Evolutionary conservation across 1,140 invertebrate species (phyloP).

Genomic region (Drosophila guanche): DNA sequence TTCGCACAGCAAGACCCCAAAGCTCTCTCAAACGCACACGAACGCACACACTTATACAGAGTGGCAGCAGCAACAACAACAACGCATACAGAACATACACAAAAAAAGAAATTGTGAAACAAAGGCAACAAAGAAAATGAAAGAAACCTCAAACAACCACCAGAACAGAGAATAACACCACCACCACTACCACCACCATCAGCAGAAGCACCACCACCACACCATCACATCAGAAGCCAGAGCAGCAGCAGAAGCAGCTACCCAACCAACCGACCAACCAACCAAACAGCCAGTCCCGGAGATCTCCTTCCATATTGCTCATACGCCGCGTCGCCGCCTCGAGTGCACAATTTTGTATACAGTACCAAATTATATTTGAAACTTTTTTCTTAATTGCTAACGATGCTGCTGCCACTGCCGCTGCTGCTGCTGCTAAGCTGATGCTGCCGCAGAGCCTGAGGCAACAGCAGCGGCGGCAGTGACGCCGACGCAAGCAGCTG

Average conservation of each 20-base stretch:
- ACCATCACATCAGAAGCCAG: conserved; percentile 2
- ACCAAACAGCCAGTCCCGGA: conserved; percentile 43
- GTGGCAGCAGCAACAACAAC: neutral
- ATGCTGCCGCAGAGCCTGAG: too few relatives aligned
- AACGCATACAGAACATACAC: too few relatives aligned
- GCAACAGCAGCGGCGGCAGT: too few relatives aligned
- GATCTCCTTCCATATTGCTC: conserved; percentile 34
- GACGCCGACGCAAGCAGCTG: conserved; percentile 28
- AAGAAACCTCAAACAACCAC: conserved; percentile 78
- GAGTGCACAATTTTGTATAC: conserved; percentile 83
- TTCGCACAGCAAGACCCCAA: conserved; percentile 38
- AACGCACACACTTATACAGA: conserved; percentile 17
- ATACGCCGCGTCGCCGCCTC: conserved; percentile 65
- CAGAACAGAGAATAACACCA: conserved; percentile 32
- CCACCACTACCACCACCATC: conserved; percentile 18
- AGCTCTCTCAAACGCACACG: conserved; percentile 52
- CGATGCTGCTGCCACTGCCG: conserved; percentile 26
- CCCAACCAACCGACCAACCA: conserved; percentile 7
- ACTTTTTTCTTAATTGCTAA: conserved; percentile 82
- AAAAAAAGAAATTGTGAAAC: conserved; percentile 74
- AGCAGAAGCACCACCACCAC: conserved; percentile 13
- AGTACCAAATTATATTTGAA: conserved; percentile 83
- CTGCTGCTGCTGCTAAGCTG: conserved; percentile 1
- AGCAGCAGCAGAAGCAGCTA: conserved; percentile 9
- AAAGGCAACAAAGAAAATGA: conserved; percentile 82